Evolutionary conservation across 2,113 vertebrate genomes (phyloP).

Genomic region (Odontophorus gujanensis): DNA sequence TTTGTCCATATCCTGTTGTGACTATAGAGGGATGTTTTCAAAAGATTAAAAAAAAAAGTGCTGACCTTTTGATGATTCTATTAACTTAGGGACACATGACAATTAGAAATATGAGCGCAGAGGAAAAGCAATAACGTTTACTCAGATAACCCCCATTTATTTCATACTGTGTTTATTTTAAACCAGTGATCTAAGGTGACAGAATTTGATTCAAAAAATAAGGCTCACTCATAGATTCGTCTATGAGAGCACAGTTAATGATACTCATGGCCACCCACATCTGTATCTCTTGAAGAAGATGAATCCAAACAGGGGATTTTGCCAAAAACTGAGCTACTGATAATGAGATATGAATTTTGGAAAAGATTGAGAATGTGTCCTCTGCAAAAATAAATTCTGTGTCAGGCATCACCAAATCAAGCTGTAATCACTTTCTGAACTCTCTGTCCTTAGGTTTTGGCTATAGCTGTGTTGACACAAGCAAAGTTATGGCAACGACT

Average conservation of each 20-base stretch:
- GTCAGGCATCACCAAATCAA: background rate
- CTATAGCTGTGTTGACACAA: background rate
- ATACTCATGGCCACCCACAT: background rate
- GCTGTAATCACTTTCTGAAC: background rate
- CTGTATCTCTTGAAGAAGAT: background rate
- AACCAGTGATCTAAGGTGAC: background rate
- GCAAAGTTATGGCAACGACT: background rate
- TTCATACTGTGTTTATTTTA: constrained; percentile 15
- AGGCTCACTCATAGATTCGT: background rate
- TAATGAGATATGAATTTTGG: background rate
- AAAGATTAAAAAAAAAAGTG: background rate
- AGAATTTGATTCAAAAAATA: background rate
- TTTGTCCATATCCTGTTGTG: constrained; percentile 19
- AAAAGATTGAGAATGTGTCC: background rate
- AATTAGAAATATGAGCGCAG: constrained; percentile 49
- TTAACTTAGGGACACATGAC: constrained; percentile 39
- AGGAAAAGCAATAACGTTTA: constrained; percentile 20
- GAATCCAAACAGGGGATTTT: background rate
- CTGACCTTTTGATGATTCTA: constrained; percentile 55
- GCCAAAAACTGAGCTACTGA: background rate
- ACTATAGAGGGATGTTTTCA: constrained; percentile 5
- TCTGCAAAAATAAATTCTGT: background rate
- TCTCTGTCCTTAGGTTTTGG: background rate
- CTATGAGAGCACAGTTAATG: background rate
- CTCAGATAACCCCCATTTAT: background rate